Base-by-base conservation (phyloP, 64 coral and sea anemone species). In the Pocillopora damicornis region DNA sequence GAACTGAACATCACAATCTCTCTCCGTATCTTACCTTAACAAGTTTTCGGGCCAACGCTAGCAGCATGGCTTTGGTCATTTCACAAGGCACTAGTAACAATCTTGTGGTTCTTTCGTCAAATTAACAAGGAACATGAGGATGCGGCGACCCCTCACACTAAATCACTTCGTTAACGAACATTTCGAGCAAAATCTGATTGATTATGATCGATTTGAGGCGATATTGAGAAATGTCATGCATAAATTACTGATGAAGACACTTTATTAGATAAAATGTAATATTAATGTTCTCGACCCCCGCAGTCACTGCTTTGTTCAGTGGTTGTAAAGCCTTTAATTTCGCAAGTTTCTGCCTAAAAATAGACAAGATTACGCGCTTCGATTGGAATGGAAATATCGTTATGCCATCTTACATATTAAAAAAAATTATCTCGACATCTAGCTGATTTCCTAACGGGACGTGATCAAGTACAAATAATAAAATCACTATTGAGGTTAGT, bases 201-300 rank as follows among this genome's bases (percentile, higher is more conserved):
- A 81, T 25, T 63, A 15, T 20, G 42, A 77, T 56, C n/a, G 45
- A 18, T 37, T 77, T 37, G 75, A 2, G 42, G 75, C 37, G 57
- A 67, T 85, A 85, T 85, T 59, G 63, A 59, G 65, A 51, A 17
- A 73, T 42, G 42, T 20, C 77, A 17, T 45, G 42, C 35, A 85
- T 85, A 72, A 68, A 85, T 85, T 71, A 72, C n/a, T 1, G 2
- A 5, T 85, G 63, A 23, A 51, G 42, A 85, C 25, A 68, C 9
- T 85, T 16, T 22, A 56, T 85, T 72, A 42, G 61, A 42, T 37
- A 66, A 66, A 66, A 60, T 42, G 22, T 67, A 66, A n/a, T 85
- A 72, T 23, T 58, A 72, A 58, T 58, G 71, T 85, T 85, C 57
- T 37, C 30, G 81, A 72, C 81, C 81, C 81, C 81, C 64, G 65